A percentile compares a stretch with the other conserved stretches of the same genome.
Conservation (phyloP, 2,797 vertebrate genomes). For the Falco concolor region DNA sequence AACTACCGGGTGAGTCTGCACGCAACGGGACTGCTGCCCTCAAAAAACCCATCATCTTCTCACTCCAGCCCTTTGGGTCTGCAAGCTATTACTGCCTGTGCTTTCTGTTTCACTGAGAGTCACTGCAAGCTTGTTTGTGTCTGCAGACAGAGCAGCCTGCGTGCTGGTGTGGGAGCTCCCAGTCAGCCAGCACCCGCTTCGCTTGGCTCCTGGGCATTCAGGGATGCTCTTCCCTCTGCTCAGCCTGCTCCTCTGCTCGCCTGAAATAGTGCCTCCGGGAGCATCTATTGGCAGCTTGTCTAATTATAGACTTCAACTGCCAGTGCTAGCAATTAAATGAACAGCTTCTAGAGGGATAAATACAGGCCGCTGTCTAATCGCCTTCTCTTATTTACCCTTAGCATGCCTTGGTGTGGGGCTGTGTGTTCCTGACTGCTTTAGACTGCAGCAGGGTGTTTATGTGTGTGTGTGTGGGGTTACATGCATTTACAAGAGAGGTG, state of each 20-base stretch:
- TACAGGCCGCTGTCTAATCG: not conserved
- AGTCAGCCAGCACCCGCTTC: not conserved
- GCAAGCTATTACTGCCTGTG: not conserved
- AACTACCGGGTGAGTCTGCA: conserved; percentile 89
- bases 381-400: not conserved
- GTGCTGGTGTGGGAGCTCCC: not conserved
- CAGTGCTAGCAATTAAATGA: not conserved
- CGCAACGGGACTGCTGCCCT: not conserved
- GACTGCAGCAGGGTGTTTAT: not conserved
- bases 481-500: not conserved
- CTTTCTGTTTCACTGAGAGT: not conserved
- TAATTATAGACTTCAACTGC: not conserved
- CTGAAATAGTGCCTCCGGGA: conserved; percentile 10
- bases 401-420: rapidly evolving
- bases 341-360: conserved; percentile 5
- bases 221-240: not conserved
- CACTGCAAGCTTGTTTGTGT: not conserved
- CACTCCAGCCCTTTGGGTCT: not conserved
- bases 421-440: not conserved
- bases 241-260: not conserved
- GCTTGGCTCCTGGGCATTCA: not conserved
- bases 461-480: not conserved
- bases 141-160: not conserved
- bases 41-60: not conserved
- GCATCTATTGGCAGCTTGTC: conserved; percentile 10